Conservation (phyloP, 2,113 vertebrate species). For the Alaudala cheleensis region DNA sequence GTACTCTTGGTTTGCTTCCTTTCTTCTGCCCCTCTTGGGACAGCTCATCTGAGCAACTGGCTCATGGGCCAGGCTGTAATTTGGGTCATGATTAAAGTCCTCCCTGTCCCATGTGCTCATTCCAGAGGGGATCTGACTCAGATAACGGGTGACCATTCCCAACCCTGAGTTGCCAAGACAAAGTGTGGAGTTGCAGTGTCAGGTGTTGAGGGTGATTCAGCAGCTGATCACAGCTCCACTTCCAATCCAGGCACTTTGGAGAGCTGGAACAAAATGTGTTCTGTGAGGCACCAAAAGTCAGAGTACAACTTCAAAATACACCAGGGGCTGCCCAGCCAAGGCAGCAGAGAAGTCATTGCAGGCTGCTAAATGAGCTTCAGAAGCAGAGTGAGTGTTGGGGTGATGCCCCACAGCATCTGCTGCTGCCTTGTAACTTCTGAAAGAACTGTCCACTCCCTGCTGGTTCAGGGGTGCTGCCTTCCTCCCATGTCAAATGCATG, state of each 20-base stretch:
- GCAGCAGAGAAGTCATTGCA: background rate
- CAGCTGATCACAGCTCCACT: background rate
- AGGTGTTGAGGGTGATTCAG: background rate
- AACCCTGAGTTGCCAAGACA: background rate
- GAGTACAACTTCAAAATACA: background rate
- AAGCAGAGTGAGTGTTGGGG: background rate
- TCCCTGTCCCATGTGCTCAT: background rate
- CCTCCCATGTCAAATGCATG: accelerated
- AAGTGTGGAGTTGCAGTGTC: background rate
- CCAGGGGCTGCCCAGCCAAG: background rate
- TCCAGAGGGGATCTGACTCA: background rate
- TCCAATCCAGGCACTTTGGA: background rate
- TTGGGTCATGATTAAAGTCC: background rate
- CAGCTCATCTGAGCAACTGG: background rate
- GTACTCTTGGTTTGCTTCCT: conserved; percentile 63
- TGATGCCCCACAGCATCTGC: background rate
- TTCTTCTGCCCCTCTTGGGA: conserved; percentile 33
- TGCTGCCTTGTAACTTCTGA: background rate
- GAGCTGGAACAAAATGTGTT: background rate
- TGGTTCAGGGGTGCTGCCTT: background rate
- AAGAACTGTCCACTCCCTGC: background rate
- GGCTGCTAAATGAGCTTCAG: background rate
- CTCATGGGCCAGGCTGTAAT: background rate
- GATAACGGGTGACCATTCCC: background rate
- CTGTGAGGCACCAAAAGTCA: background rate